phyloP scores from a whole-genome alignment of 2,888 invertebrate genomes.

The Macropis europaea region DNA sequence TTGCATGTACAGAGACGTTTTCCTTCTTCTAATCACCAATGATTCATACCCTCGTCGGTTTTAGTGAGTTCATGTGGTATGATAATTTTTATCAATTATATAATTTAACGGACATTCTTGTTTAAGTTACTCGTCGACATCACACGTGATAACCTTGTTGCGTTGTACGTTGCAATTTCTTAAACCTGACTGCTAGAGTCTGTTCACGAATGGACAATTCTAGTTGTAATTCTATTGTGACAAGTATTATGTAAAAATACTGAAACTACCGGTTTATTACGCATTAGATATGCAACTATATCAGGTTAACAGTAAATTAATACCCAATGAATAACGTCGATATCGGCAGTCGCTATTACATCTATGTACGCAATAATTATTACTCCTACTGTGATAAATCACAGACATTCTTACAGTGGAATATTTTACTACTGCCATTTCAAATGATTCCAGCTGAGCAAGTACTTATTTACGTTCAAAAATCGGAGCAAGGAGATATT shows the following conservation, averaged over 20 bases:
- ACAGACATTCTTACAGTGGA: conserved; percentile 33
- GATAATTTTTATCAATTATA: conserved; percentile 52
- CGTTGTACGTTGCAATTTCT: neutral
- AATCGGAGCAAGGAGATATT: conserved; percentile 51
- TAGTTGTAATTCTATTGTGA: neutral
- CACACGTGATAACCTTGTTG: neutral
- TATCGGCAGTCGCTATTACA: conserved; percentile 32
- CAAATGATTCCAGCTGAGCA: conserved; percentile 34
- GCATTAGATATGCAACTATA: neutral
- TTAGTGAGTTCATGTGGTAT: neutral
- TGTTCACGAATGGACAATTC: neutral
- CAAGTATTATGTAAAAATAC: neutral
- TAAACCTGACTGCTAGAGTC: neutral
- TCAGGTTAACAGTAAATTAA: conserved; percentile 26
- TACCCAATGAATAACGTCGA: conserved; percentile 20
- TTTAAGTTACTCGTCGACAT: neutral
- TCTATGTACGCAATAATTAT: conserved; percentile 41
- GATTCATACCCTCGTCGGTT: conserved; percentile 42
- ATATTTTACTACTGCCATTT: conserved; percentile 47
- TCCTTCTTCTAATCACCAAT: conserved; percentile 25
- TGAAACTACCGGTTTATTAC: neutral
- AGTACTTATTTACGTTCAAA: conserved; percentile 53
- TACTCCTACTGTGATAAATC: conserved; percentile 36
- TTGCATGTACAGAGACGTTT: neutral
- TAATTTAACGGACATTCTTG: conserved; percentile 23